phyloP scores from a whole-genome alignment of 1,140 invertebrate genomes.

The Cherax destructor region DNA sequence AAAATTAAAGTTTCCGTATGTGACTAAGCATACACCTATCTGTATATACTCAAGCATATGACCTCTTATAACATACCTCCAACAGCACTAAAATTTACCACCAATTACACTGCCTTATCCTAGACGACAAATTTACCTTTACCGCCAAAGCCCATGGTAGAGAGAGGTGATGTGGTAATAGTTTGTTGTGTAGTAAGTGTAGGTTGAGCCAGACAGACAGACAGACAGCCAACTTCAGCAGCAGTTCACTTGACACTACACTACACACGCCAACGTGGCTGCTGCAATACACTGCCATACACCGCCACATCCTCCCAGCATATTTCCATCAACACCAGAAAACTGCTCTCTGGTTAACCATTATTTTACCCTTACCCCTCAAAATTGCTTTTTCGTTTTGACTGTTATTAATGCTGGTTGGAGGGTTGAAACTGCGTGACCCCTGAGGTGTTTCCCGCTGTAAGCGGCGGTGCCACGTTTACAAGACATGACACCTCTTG shows the following conservation, averaged over 20 bases:
- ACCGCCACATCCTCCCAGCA: background rate
- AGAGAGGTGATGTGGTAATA: background rate
- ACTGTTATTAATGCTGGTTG: no score
- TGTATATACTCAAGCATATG: no score
- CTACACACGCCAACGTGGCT: background rate
- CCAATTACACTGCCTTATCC: no score
- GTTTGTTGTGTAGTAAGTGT: background rate
- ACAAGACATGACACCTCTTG: background rate
- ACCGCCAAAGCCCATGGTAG: background rate
- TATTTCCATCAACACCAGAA: no score
- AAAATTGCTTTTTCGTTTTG: no score
- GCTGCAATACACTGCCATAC: background rate
- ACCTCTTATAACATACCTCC: no score
- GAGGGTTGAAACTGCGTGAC: no score
- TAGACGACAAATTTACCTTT: background rate
- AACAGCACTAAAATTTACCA: no score
- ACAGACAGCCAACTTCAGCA: background rate
- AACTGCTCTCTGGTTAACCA: no score
- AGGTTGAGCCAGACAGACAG: background rate
- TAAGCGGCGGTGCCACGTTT: background rate
- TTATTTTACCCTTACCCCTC: no score
- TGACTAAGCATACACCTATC: no score
- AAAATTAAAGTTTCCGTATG: no score
- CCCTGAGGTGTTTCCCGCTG: background rate
- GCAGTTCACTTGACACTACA: background rate